A percentile compares a stretch with the other conserved stretches of the same genome.
Evolutionary conservation across 2,113 vertebrate species (phyloP).

Genomic region (Pantherophis guttatus): DNA sequence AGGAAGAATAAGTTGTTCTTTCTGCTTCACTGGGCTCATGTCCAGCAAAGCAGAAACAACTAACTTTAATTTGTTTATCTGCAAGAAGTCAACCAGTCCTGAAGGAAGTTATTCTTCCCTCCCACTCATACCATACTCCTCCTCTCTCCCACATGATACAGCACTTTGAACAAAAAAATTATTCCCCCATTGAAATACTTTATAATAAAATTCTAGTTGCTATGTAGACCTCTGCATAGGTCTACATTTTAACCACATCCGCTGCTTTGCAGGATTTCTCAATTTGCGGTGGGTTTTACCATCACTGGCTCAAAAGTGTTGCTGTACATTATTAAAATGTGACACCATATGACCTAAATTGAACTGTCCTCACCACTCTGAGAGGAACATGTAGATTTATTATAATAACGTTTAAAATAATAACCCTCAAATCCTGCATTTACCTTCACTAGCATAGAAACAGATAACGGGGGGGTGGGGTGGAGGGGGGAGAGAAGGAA

Average conservation of each 20-base stretch:
- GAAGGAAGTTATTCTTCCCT: not conserved
- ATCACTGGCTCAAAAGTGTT: not conserved
- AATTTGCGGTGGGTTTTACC: not conserved
- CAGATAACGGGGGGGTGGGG: not conserved
- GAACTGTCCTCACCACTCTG: not conserved
- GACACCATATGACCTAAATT: slow-evolving; percentile 1
- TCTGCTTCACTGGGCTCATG: not conserved
- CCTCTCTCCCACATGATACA: slow-evolving; percentile 29
- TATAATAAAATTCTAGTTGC: slow-evolving; percentile 24
- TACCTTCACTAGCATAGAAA: slow-evolving; percentile 50
- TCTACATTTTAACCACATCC: slow-evolving; percentile 28
- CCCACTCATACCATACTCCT: not conserved
- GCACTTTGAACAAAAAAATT: slow-evolving; percentile 29
- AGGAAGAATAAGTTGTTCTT: not conserved
- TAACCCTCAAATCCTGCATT: not conserved
- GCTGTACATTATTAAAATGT: slow-evolving; percentile 2
- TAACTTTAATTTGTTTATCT: not conserved
- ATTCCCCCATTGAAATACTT: slow-evolving; percentile 52
- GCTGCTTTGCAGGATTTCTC: not conserved
- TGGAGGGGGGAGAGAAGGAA: not conserved
- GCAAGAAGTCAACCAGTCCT: not conserved
- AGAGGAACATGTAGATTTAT: slow-evolving; percentile 38
- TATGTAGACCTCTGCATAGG: not conserved
- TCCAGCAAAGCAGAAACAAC: not conserved
- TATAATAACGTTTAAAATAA: not conserved